phyloP scores from a whole-genome alignment of 2,113 vertebrate species.

The Okapia johnstoni region DNA sequence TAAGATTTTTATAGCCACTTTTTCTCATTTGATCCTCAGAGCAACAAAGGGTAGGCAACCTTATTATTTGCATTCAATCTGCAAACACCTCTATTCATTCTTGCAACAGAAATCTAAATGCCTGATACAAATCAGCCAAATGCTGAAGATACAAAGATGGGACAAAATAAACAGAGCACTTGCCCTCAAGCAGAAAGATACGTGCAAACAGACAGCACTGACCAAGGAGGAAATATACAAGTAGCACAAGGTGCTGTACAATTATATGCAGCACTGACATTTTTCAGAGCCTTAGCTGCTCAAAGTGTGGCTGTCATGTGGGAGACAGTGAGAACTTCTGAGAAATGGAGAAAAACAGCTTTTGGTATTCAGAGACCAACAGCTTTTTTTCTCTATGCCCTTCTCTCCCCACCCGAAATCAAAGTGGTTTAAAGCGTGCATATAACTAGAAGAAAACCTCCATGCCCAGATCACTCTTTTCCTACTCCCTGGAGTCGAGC shows the following conservation, averaged over 20 bases:
- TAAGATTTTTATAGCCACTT: neutral
- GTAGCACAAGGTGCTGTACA: neutral
- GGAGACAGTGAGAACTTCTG: conserved; percentile 1
- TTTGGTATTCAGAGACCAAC: neutral
- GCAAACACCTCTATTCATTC: neutral
- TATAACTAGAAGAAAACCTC: neutral
- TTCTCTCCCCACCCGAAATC: neutral
- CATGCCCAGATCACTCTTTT: neutral
- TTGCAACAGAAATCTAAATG: neutral
- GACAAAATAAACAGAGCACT: neutral
- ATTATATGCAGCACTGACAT: neutral
- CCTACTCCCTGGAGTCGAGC: neutral
- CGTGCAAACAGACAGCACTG: neutral
- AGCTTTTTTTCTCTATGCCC: neutral
- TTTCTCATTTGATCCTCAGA: neutral
- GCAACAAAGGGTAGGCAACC: neutral
- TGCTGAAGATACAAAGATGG: neutral
- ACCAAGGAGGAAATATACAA: neutral
- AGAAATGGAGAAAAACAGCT: neutral
- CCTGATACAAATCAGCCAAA: neutral
- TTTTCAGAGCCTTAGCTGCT: neutral
- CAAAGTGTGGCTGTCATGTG: neutral
- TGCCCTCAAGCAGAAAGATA: neutral
- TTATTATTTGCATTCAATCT: neutral
- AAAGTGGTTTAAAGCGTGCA: neutral